Percentiles rank a stretch among this genome's conserved stretches.
These are phyloP conservation scores for Rafetus swinhoei DNA, from an alignment of 2,113 vertebrate species.

Conservation along the genomic window DNA sequence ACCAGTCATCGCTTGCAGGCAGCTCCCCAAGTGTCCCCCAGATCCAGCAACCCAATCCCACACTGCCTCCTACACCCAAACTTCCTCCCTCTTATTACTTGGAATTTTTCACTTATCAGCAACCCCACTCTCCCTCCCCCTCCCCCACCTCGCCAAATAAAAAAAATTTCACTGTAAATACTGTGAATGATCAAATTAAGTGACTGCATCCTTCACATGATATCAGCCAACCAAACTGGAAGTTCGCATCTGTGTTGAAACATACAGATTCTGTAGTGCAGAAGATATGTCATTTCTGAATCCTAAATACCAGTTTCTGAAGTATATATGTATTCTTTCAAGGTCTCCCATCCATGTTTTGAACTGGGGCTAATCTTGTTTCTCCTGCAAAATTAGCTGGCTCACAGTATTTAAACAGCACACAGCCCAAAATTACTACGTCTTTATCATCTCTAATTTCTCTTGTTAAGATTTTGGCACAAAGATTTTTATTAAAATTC, in stretches of 20 bases:
- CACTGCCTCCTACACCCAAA: too few species aligned
- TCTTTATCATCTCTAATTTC: not conserved
- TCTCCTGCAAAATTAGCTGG: fast-evolving
- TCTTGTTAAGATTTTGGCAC: not conserved
- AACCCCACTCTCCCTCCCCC: too few species aligned
- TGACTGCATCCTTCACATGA: not conserved
- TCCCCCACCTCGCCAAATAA: too few species aligned
- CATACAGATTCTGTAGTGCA: not conserved
- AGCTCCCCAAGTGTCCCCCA: too few species aligned
- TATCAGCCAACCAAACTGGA: fast-evolving
- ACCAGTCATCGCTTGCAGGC: too few species aligned
- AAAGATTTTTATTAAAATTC: not conserved
- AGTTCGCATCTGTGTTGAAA: fast-evolving
- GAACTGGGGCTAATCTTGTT: not conserved
- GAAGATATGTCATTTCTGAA: fast-evolving
- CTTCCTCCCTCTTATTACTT: too few species aligned
- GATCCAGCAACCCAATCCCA: too few species aligned
- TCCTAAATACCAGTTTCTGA: fast-evolving
- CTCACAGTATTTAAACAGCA: fast-evolving
- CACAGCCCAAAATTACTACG: fast-evolving
- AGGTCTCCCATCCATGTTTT: not conserved
- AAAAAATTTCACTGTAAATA: too few species aligned
- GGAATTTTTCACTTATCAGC: too few species aligned
- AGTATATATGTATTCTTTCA: fast-evolving
- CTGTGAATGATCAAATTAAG: not conserved